Base-by-base conservation (phyloP, 2,888 invertebrate species). In the Cecidostiba fungosa region DNA sequence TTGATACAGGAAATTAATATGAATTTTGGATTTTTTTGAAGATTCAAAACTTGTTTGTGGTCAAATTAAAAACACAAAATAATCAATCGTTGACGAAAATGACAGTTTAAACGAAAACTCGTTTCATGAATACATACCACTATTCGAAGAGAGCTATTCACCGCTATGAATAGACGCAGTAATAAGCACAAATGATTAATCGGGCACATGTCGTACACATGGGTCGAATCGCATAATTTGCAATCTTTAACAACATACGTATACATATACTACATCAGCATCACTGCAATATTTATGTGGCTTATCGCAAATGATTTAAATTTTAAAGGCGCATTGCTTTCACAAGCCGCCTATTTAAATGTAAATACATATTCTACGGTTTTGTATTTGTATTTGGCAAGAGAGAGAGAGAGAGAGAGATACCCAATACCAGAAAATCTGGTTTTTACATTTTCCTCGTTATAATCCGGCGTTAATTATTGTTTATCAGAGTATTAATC, bases 121-220 rank as follows among this genome's bases (percentile, higher is more conserved):
- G 66, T 76, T 81, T 36, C 29, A 32, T 4, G 59, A 77, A 43
- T 72, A 16, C n/a, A 72, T 19, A 14, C 16, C 14, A 19, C 4
- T 70, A 23, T 77, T 10, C 66, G 29, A 50, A 50, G 19, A 66
- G 29, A 81, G 77, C 47, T 26, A 70, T 82, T 70, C 36, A 50
- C n/a, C 29, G 36, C 77, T 70, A 47, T 79, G 39, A 70, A 80
- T 70, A 80, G 80, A 77, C 16, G n/a, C 23, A 23, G 43, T 70
- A 80, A 84, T 84, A 80, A 80, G 79, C 59, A 16, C 76, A 23
- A 70, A 76, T 85, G 85, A 72, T 77, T 85, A 80, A 81, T 77
- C 85, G 26, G 3, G 26, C 32, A 29, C 47, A 43, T 29, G 19
- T 50, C 26, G 59, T 70, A 59, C 59, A 59, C 76, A 10, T 16